These are phyloP conservation scores for Discoglossus pictus DNA, from an alignment of 2,797 vertebrate genomes.

Conservation along the genomic window DNA sequence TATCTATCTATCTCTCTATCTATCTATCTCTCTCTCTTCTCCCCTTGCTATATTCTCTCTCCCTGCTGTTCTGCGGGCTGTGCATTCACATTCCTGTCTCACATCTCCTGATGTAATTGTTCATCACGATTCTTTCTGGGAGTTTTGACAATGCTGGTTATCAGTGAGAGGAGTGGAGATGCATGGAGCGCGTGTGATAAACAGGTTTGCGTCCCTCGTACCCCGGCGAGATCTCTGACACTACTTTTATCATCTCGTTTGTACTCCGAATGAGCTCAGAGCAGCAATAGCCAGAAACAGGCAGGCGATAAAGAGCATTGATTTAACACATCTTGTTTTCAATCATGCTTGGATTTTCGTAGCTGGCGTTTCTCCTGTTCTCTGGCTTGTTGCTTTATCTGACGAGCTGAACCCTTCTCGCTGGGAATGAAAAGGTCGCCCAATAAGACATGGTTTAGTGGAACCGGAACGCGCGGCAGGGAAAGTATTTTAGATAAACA, in stretches of 20 bases:
- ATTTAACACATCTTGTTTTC: conserved; percentile 87
- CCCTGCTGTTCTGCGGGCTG: conserved; percentile 1
- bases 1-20: background rate
- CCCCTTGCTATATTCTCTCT: too few relatives aligned
- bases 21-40: conserved; percentile 1
- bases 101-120: conserved; percentile 63
- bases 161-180: conserved; percentile 59
- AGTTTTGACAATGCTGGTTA: conserved; percentile 71
- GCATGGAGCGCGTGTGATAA: conserved; percentile 71
- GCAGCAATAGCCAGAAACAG: conserved; percentile 80
- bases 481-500: conserved; percentile 86
- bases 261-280: conserved; percentile 81
- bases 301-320: conserved; percentile 84
- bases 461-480: conserved; percentile 78
- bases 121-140: conserved; percentile 57
- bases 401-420: conserved; percentile 82
- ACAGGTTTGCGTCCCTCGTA: conserved; percentile 74
- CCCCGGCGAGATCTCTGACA: conserved; percentile 75
- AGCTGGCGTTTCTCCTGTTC: conserved; percentile 83
- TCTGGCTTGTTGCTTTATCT: conserved; percentile 81
- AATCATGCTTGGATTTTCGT: conserved; percentile 84
- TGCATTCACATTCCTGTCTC: conserved; percentile 27
- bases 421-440: conserved; percentile 84
- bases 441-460: conserved; percentile 85
- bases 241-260: conserved; percentile 78